Base-by-base conservation (phyloP, 2,888 invertebrate species). In the Prostheceraeus crozeri region DNA sequence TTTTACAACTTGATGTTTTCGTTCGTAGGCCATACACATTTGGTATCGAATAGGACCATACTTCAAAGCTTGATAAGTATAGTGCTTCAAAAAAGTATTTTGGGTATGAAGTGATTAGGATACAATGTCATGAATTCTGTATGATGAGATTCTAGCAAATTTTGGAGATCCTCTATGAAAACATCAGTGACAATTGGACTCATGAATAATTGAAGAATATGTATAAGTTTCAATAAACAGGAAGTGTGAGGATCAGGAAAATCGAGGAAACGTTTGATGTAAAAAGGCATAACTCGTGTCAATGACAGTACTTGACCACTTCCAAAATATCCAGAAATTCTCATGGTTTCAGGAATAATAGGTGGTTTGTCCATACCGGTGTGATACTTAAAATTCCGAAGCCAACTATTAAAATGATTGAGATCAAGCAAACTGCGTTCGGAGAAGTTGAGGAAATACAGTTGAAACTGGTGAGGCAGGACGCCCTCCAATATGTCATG, bases 401-500 rank as follows among this genome's bases (percentile, higher is more conserved):
- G 6, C 6, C n/a, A 40, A 40, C 6, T 16, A 40, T 40, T 40
- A 6, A 40, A 6, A 19, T 40, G 6, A 6, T 40, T 6, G 4
- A 40, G 6, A 40, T 14, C 19, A 40, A 40, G 8, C 4, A 4
- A 19, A 8, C n/a, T 16, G 19, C 6, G 14, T 40, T 6, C 40
- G 6, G 8, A 6, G 8, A 40, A 40, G n/a, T 4, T 6, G 4
- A 6, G 14, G 8, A 40, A n/a, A 6, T 19, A n/a, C 6, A 40
- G 16, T 16, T 40, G 14, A 19, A 40, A 19, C 6, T 40, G 40
- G 6, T 19, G 6, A n/a, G 40, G 40, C n/a, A 40, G 6, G n/a
- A 40, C 19, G 6, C 40, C 40, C 14, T 40, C 40, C n/a, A 40
- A 40, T 6, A 40, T 14, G 40, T 40, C 40, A 14, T 40, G 40